A percentile compares a stretch with the other conserved stretches of the same genome.
phyloP scores from a whole-genome alignment of 2,113 vertebrate species.

The Patagioenas fasciata region DNA sequence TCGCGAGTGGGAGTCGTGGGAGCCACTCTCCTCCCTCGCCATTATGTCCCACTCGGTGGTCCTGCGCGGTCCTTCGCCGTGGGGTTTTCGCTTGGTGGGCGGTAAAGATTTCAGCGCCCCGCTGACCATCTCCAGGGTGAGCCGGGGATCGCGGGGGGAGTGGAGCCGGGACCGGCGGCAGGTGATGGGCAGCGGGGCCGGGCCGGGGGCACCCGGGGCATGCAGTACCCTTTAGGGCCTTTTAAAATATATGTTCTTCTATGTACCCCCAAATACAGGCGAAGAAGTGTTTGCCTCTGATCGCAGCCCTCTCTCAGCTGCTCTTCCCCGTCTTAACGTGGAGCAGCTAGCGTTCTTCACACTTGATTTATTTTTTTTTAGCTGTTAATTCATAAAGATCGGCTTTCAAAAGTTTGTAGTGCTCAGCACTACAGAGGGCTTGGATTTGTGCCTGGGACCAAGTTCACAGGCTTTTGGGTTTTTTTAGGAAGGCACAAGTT shows the following conservation, averaged over 20 bases:
- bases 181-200: not conserved
- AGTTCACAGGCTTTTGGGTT: not conserved
- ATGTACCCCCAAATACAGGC: rapidly evolving
- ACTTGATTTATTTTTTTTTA: not conserved
- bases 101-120: constrained; percentile 94
- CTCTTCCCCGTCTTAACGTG: not conserved
- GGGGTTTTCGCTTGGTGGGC: constrained; percentile 95
- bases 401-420: not conserved
- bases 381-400: not conserved
- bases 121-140: constrained; percentile 92
- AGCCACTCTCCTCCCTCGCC: not conserved
- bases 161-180: not conserved
- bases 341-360: rapidly evolving
- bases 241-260: rapidly evolving
- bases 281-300: rapidly evolving
- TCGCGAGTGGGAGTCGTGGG: not conserved
- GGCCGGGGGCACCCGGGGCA: not conserved
- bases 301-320: rapidly evolving
- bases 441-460: not conserved
- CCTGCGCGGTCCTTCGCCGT: constrained; percentile 90
- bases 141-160: constrained; percentile 17
- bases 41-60: constrained; percentile 88
- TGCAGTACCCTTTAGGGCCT: not conserved
- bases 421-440: not conserved
- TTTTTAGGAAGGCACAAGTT: not conserved